These are phyloP conservation scores for Hemicrepidius hirtus DNA, from an alignment of 2,888 invertebrate genomes.

Conservation along the genomic window DNA sequence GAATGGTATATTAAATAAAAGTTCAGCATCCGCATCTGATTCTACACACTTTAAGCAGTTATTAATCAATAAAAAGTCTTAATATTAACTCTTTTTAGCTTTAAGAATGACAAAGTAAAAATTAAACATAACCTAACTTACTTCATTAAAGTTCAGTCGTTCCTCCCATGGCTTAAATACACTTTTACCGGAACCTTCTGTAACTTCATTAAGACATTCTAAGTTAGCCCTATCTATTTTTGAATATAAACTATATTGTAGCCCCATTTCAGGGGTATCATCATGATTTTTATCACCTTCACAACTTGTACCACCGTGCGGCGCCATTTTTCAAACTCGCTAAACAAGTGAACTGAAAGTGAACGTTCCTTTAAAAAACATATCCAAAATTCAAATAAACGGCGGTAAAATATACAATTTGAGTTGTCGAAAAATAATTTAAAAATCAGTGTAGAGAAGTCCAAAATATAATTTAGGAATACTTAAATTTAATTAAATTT, in stretches of 20 bases:
- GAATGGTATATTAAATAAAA: slow-evolving; percentile 97
- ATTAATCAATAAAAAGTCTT: not conserved
- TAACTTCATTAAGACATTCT: slow-evolving; percentile 92
- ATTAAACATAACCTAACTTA: slow-evolving; percentile 69
- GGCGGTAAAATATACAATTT: not conserved
- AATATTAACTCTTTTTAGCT: not conserved
- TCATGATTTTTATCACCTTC: slow-evolving; percentile 78
- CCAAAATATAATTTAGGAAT: no score
- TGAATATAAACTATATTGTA: slow-evolving; percentile 88
- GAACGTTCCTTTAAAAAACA: no score
- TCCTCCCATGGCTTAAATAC: slow-evolving; percentile 96
- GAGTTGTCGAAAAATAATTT: no score
- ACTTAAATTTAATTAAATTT: no score
- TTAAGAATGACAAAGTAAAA: not conserved
- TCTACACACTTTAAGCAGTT: slow-evolving; percentile 85
- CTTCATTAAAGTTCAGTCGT: slow-evolving; percentile 84
- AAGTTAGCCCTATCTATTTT: slow-evolving; percentile 93
- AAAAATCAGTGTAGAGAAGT: no score
- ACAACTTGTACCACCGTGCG: slow-evolving; percentile 75
- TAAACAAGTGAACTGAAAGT: no score
- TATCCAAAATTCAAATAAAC: not conserved
- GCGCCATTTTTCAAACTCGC: slow-evolving; percentile 70
- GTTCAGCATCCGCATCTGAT: slow-evolving; percentile 97
- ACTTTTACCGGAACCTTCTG: slow-evolving; percentile 89
- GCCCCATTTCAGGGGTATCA: slow-evolving; percentile 81